Percentiles rank a stretch among this genome's conserved stretches.
Evolutionary conservation across 2,888 invertebrate genomes (phyloP).

Genomic region (Chalcosyrphus nemorum): DNA sequence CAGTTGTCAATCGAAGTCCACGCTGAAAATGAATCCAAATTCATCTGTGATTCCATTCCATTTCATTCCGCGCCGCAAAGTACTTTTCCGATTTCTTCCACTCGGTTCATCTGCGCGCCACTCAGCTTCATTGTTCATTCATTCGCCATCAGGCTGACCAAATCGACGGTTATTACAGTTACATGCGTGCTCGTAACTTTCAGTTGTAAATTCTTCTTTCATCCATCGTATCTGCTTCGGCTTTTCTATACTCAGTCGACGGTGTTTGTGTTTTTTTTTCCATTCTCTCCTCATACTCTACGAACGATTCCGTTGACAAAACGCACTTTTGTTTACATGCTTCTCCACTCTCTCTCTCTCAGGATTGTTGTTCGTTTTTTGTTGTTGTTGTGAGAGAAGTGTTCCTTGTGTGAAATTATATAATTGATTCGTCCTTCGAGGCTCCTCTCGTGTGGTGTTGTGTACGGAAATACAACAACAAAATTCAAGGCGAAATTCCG

Average conservation of each 20-base stretch:
- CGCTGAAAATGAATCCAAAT: neutral
- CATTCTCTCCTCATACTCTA: slow-evolving; percentile 29
- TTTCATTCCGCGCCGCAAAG: slow-evolving; percentile 1
- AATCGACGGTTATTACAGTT: slow-evolving; percentile 44
- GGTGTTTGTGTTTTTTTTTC: slow-evolving; percentile 10
- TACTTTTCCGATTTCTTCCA: too few relatives aligned
- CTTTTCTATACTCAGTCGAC: neutral
- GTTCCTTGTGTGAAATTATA: slow-evolving; percentile 61
- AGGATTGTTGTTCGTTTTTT: neutral
- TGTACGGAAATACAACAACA: slow-evolving; percentile 12
- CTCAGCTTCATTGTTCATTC: neutral
- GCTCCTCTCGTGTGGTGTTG: slow-evolving; percentile 33
- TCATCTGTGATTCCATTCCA: neutral
- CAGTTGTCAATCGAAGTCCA: neutral
- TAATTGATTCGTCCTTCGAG: slow-evolving; percentile 67
- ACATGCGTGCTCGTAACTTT: slow-evolving; percentile 34
- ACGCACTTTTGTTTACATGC: slow-evolving; percentile 67
- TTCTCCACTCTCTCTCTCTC: slow-evolving; percentile 9
- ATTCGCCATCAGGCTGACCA: neutral
- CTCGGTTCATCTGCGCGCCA: neutral
- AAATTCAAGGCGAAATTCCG: slow-evolving; percentile 40
- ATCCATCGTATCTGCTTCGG: slow-evolving; percentile 35
- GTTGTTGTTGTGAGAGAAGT: neutral
- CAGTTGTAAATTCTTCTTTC: slow-evolving; percentile 67
- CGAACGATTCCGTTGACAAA: too few relatives aligned